Evolutionary conservation across 2,113 vertebrate species (phyloP).

Genomic region (Amphilophus citrinellus): DNA sequence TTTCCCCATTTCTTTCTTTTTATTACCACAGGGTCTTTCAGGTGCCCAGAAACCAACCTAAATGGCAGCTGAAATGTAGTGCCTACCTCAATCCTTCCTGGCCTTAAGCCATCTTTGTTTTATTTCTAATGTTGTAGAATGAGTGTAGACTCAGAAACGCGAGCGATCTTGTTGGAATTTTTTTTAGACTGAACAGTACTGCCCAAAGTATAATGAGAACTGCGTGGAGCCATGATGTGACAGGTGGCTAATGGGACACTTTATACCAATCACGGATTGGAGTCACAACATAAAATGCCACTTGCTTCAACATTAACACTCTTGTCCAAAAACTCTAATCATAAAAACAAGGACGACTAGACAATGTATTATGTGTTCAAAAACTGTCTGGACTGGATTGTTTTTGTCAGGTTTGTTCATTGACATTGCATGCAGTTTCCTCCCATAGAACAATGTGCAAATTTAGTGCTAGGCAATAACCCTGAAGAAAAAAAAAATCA

Average conservation of each 20-base stretch:
- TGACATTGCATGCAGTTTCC: constrained; percentile 3
- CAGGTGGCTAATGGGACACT: constrained; percentile 71
- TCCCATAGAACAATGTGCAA: constrained; percentile 8
- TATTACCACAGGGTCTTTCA: constrained; percentile 8
- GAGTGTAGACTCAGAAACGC: neutral
- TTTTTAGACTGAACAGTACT: constrained; percentile 7
- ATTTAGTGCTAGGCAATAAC: constrained; percentile 7
- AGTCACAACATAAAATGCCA: constrained; percentile 45
- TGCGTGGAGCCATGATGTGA: constrained; percentile 42
- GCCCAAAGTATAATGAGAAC: constrained; percentile 36
- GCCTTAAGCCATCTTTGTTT: neutral
- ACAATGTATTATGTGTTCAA: constrained; percentile 32
- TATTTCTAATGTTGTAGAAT: neutral
- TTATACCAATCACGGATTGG: constrained; percentile 30
- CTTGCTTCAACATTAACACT: constrained; percentile 54
- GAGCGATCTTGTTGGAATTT: constrained; percentile 19
- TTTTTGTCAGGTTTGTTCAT: constrained; percentile 15
- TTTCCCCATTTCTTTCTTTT: constrained; percentile 7
- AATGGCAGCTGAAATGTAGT: neutral
- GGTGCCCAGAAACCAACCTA: constrained; percentile 10
- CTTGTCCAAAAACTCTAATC: constrained; percentile 37
- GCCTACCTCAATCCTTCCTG: neutral
- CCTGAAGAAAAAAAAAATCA: constrained; percentile 18
- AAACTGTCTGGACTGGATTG: constrained; percentile 37
- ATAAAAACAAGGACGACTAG: constrained; percentile 48